phyloP scores from a whole-genome alignment of 2,113 vertebrate species.

The Nothobranchius furzeri region DNA sequence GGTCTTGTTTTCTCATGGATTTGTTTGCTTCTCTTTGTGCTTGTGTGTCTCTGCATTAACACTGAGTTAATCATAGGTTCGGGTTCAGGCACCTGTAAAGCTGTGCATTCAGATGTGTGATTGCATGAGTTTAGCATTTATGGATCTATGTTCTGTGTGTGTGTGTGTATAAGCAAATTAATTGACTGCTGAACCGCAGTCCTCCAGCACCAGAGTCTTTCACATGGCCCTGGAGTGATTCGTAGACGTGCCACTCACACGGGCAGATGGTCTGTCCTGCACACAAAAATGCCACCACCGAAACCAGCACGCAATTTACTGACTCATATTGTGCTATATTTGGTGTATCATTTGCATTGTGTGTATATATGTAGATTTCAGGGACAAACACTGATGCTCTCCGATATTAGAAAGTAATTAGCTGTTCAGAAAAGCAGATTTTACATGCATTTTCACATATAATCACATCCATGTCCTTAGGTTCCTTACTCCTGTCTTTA shows the following conservation, averaged over 20 bases:
- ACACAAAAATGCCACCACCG: constrained; percentile 11
- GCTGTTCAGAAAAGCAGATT: too few relatives aligned
- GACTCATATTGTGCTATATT: constrained; percentile 3
- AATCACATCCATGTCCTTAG: too few relatives aligned
- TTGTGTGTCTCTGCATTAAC: neutral
- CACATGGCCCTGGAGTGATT: constrained; percentile 45
- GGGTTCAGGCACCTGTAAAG: neutral
- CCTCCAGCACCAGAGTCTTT: constrained; percentile 51
- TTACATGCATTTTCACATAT: too few relatives aligned
- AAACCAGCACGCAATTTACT: constrained; percentile 3
- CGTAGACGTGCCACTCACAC: constrained; percentile 25
- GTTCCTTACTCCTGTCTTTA: too few relatives aligned
- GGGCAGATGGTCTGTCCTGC: constrained; percentile 46
- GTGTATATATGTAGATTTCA: neutral
- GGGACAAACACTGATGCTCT: neutral
- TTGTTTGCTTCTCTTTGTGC: constrained; percentile 3
- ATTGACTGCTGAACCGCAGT: constrained; percentile 26
- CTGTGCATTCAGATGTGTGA: constrained; percentile 8
- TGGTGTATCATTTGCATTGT: neutral
- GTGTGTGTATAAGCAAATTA: neutral
- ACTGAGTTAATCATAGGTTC: neutral
- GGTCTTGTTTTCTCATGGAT: constrained; percentile 14
- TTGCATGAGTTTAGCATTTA: neutral
- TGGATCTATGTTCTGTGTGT: neutral
- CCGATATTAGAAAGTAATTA: neutral